Percentiles rank a stretch among this genome's conserved stretches.
phyloP scores from a whole-genome alignment of 2,888 invertebrate genomes.

The Kryphioiulus occultus region DNA sequence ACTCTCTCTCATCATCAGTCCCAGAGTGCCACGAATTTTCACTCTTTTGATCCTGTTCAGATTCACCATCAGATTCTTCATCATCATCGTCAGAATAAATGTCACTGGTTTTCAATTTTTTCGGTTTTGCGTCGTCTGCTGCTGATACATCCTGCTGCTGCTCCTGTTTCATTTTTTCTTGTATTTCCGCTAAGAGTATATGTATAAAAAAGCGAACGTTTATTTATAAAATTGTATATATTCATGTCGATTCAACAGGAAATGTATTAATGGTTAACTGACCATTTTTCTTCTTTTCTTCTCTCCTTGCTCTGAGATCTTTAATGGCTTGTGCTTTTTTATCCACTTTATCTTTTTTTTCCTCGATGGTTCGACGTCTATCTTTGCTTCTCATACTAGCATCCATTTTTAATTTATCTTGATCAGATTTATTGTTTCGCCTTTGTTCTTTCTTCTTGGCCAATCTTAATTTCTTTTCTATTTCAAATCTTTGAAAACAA shows the following conservation, averaged over 20 bases:
- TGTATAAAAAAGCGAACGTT: background rate
- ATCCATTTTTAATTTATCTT: constrained; percentile 64
- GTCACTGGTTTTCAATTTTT: constrained; percentile 90
- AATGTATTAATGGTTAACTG: constrained; percentile 62
- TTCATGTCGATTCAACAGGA: background rate
- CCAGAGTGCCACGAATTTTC: constrained; percentile 55
- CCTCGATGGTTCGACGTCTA: constrained; percentile 88
- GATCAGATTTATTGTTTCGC: constrained; percentile 66
- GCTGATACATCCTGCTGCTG: constrained; percentile 62
- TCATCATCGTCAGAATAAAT: constrained; percentile 77
- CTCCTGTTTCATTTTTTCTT: constrained; percentile 64
- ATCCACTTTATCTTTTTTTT: constrained; percentile 78
- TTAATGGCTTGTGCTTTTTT: constrained; percentile 94
- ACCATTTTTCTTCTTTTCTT: constrained; percentile 82
- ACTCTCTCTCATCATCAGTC: constrained; percentile 55
- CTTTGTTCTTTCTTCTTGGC: constrained; percentile 77
- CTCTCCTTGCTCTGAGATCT: constrained; percentile 84
- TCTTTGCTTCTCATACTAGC: constrained; percentile 81
- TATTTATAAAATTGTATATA: background rate
- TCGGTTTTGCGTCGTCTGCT: constrained; percentile 62
- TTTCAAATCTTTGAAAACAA: constrained; percentile 77
- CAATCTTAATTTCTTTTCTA: constrained; percentile 88
- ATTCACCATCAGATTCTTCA: constrained; percentile 79
- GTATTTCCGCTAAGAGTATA: constrained; percentile 58
- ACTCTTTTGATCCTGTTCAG: constrained; percentile 85